Percentiles rank a stretch among this genome's conserved stretches.
phyloP scores from a whole-genome alignment of 30 jellyfish, hydroid and myxozoan species.

The Nemopilema nomurai region DNA sequence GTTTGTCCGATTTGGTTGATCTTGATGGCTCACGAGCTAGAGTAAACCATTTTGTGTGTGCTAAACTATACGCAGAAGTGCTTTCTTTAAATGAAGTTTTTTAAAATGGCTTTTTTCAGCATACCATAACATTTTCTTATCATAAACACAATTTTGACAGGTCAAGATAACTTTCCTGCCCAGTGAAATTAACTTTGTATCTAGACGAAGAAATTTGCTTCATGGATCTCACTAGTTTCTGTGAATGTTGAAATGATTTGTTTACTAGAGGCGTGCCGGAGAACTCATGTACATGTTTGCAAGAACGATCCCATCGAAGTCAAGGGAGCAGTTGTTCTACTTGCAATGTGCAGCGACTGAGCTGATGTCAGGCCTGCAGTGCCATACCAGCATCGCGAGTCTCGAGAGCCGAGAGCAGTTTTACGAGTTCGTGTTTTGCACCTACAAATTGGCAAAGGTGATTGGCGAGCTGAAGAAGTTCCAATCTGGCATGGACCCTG shows the following conservation, averaged over 20 bases:
- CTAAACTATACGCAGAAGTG: no score
- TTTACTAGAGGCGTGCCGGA: constrained; percentile 56
- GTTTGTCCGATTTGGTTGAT: no score
- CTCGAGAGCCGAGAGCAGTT: constrained; percentile 64
- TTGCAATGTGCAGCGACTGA: constrained; percentile 46
- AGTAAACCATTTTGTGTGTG: no score
- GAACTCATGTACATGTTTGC: constrained; percentile 40
- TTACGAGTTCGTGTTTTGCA: constrained; percentile 58
- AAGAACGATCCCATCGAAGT: constrained; percentile 10
- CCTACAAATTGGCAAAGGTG: constrained; percentile 44
- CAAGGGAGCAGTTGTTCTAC: constrained; percentile 9
- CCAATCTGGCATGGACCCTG: not conserved
- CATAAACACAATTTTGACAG: no score
- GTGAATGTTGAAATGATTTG: not conserved
- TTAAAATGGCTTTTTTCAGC: no score
- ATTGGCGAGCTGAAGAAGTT: constrained; percentile 9
- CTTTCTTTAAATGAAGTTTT: no score
- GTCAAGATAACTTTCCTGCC: no score
- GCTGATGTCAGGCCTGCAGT: constrained; percentile 46
- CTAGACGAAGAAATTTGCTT: no score
- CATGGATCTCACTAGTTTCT: not conserved
- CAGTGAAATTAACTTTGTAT: no score
- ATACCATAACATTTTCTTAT: no score
- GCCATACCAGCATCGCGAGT: constrained; percentile 60
- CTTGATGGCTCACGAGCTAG: no score